These are phyloP conservation scores for Eumaeus atala DNA, from an alignment of 1,140 invertebrate genomes.

Conservation along the genomic window DNA sequence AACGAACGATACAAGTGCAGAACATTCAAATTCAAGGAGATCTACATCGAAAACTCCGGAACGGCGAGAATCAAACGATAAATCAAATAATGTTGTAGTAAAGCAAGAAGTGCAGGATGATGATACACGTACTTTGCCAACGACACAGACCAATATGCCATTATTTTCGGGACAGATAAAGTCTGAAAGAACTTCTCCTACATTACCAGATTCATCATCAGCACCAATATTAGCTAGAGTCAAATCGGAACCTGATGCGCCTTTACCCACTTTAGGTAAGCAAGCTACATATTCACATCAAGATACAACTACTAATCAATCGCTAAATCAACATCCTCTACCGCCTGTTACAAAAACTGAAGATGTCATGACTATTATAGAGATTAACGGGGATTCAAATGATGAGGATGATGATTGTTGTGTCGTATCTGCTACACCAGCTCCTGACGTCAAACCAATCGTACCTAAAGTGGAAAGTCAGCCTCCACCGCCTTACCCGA, in stretches of 20 bases:
- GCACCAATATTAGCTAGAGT: constrained; percentile 50
- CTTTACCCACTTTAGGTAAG: constrained; percentile 12
- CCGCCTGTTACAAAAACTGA: constrained; percentile 52
- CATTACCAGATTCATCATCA: constrained; percentile 30
- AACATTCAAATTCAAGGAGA: constrained; percentile 15
- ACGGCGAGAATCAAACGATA: constrained; percentile 33
- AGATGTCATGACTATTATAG: constrained; percentile 52
- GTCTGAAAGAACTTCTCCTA: constrained; percentile 48
- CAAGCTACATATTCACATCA: constrained; percentile 27
- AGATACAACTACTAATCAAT: constrained; percentile 14
- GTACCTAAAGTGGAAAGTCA: constrained; percentile 34
- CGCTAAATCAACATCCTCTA: constrained; percentile 25
- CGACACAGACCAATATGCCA: constrained; percentile 29
- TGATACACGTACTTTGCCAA: constrained; percentile 19
- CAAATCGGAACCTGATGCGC: constrained; percentile 46
- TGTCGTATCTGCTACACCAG: constrained; percentile 61
- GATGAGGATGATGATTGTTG: constrained; percentile 69
- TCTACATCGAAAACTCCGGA: constrained; percentile 29
- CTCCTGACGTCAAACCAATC: constrained; percentile 52
- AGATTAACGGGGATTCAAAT: constrained; percentile 66
- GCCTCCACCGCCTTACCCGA: constrained; percentile 36
- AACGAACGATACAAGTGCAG: constrained; percentile 14
- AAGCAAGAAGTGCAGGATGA: constrained; percentile 49
- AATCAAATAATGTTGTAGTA: constrained; percentile 43
- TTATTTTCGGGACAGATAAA: constrained; percentile 54